phyloP scores from a whole-genome alignment of 2,113 vertebrate genomes.

The Chelonoidis abingdonii region DNA sequence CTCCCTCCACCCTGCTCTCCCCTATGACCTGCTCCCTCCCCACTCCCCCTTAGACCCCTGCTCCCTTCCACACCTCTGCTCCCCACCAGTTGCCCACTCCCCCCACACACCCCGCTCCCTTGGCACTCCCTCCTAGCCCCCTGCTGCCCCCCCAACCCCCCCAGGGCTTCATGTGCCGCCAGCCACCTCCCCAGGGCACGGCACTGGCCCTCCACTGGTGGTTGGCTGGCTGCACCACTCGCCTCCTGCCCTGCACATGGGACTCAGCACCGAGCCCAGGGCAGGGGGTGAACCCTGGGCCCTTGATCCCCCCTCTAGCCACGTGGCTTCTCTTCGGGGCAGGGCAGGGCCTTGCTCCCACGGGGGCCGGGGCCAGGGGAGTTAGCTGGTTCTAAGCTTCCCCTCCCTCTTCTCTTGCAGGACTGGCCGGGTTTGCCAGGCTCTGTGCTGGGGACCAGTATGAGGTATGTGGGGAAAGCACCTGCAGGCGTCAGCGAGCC shows the following conservation, averaged over 20 bases:
- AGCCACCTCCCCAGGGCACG: neutral
- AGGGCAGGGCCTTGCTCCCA: neutral
- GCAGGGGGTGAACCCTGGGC: too few species aligned
- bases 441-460: conserved; percentile 97
- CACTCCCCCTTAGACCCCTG: neutral
- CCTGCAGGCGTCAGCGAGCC: neutral
- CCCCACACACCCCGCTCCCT: neutral
- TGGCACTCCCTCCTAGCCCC: too few species aligned
- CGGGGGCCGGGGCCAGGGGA: neutral
- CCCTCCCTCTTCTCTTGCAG: conserved; percentile 78
- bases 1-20: neutral
- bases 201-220: too few species aligned
- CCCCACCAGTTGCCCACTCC: neutral
- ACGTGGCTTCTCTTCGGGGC: too few species aligned
- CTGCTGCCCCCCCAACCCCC: neutral
- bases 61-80: neutral
- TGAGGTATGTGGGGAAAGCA: conserved; percentile 83
- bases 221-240: too few species aligned
- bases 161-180: too few species aligned
- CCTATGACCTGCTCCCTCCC: neutral
- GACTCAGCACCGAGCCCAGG: too few species aligned
- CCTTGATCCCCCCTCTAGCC: neutral
- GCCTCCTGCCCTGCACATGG: neutral
- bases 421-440: conserved; percentile 95
- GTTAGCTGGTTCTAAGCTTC: neutral